Conservation (phyloP, 2,888 invertebrate genomes). For the Netelia melanura region DNA sequence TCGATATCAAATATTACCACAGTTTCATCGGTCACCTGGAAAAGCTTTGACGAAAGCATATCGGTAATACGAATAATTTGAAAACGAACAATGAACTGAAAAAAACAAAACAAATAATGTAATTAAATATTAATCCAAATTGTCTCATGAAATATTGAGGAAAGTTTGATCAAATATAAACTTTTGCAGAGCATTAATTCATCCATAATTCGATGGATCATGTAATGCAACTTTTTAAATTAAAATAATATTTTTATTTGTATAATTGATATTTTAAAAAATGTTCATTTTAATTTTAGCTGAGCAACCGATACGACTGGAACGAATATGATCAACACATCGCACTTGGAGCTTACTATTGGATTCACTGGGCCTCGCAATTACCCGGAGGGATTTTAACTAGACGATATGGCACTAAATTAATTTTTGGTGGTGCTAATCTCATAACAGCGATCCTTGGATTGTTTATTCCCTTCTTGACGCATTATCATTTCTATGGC, state of each 20-base stretch:
- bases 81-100: too few relatives aligned
- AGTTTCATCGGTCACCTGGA: conserved; percentile 53
- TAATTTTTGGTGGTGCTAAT: conserved; percentile 89
- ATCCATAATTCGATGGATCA: background rate
- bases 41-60: conserved; percentile 55
- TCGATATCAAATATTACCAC: conserved; percentile 38
- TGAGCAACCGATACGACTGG: conserved; percentile 86
- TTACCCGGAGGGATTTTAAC: conserved; percentile 90
- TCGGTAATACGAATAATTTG: conserved; percentile 43
- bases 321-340: conserved; percentile 88
- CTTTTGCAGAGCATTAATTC: background rate
- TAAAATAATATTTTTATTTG: background rate
- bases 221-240: background rate
- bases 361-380: conserved; percentile 90
- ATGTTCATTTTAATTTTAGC: conserved; percentile 52
- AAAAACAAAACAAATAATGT: background rate
- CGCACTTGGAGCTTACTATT: conserved; percentile 90
- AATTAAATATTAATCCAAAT: too few relatives aligned
- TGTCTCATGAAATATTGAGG: too few relatives aligned
- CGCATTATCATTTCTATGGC: conserved; percentile 86
- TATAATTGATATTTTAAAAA: background rate
- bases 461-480: conserved; percentile 88
- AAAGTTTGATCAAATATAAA: too few relatives aligned
- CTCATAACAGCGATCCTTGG: conserved; percentile 88
- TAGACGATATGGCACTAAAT: conserved; percentile 89